phyloP scores from a whole-genome alignment of 2,888 invertebrate species.

The Xanthia icteritia region DNA sequence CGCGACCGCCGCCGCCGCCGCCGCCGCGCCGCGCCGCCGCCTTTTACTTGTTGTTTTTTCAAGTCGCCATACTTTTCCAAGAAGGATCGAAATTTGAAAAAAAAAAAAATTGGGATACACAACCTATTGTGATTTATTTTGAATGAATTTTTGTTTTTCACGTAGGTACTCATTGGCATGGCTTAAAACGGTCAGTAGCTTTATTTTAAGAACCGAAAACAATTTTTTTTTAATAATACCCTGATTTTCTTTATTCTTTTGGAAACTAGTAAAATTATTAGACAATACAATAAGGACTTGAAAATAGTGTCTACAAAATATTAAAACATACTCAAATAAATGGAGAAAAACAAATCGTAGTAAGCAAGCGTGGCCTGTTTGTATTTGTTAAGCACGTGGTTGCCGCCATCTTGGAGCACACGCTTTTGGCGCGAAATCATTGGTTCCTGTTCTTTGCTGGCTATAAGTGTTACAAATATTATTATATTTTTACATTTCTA shows the following conservation, averaged over 20 bases:
- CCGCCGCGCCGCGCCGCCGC: constrained; percentile 28
- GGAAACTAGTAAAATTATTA: constrained; percentile 3
- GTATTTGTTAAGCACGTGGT: constrained; percentile 78
- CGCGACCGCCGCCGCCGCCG: constrained; percentile 23
- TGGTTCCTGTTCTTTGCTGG: background rate
- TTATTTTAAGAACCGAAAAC: constrained; percentile 7
- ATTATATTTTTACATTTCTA: background rate
- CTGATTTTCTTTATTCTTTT: background rate
- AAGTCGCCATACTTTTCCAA: constrained; percentile 70
- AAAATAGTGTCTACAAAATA: background rate
- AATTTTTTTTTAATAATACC: too few relatives aligned
- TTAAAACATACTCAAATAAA: constrained; percentile 12
- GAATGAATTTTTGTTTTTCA: constrained; percentile 29
- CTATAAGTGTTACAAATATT: background rate
- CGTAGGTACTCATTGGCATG: background rate
- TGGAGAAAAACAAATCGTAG: constrained; percentile 50
- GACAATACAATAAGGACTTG: background rate
- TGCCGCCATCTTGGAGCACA: constrained; percentile 78
- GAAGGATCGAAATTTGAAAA: constrained; percentile 63
- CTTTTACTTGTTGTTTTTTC: constrained; percentile 74
- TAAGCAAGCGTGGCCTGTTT: constrained; percentile 51
- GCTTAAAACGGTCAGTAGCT: background rate
- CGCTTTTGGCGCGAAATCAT: constrained; percentile 76
- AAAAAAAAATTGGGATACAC: background rate
- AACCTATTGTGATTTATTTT: constrained; percentile 44